phyloP scores from a whole-genome alignment of 2,113 vertebrate genomes.

The Gorsachius goisagi region DNA sequence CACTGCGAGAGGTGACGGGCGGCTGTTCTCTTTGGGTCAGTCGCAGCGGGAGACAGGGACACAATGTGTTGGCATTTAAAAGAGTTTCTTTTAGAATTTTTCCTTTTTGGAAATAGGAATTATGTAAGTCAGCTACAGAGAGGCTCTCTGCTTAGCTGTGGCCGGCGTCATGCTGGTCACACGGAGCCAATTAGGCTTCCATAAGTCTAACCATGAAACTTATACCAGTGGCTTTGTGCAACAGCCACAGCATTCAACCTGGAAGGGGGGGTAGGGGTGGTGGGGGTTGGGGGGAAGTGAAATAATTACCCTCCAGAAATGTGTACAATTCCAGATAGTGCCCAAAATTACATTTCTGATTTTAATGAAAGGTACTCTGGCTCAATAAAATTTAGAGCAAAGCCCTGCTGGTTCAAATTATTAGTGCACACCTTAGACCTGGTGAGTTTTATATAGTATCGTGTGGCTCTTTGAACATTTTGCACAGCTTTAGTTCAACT shows the following conservation, averaged over 20 bases:
- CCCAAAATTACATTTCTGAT: constrained; percentile 47
- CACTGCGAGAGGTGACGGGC: accelerated
- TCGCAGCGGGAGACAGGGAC: neutral
- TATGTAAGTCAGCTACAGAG: neutral
- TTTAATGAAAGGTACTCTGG: constrained; percentile 55
- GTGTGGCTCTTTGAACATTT: constrained; percentile 57
- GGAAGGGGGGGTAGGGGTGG: neutral
- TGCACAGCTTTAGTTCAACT: constrained; percentile 63
- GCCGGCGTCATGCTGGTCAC: neutral
- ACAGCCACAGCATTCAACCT: neutral
- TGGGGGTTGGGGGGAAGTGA: neutral
- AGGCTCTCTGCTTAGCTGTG: neutral
- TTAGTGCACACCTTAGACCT: constrained; percentile 44
- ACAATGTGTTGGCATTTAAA: neutral
- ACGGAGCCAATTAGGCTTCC: constrained; percentile 21
- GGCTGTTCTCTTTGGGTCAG: neutral
- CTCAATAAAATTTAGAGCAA: constrained; percentile 61
- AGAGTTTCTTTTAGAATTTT: neutral
- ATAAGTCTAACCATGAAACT: neutral
- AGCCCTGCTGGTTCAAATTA: constrained; percentile 62
- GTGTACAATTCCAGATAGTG: constrained; percentile 33
- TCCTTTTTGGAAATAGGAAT: neutral
- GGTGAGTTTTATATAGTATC: constrained; percentile 61
- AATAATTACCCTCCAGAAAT: constrained; percentile 41
- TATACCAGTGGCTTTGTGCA: neutral